Base-by-base conservation (phyloP, 2,797 vertebrate species). In the Hydrophis major region DNA sequence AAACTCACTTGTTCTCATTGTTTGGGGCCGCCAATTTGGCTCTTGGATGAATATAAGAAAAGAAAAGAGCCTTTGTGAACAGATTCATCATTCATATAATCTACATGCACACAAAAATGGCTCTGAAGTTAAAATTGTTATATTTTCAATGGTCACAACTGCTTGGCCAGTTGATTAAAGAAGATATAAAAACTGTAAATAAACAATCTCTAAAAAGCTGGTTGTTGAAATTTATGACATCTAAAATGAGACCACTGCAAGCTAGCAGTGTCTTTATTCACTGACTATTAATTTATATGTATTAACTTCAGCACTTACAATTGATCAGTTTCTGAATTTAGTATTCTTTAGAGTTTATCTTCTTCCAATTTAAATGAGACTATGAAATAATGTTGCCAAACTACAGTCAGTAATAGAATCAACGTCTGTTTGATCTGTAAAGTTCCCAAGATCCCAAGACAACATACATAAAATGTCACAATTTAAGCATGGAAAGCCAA, bases 1-100 rank as follows among this genome's bases (percentile, higher is more conserved):
- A 91, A 89, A 55, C 89, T 94, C 69, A 59, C 86, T 94, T 92
- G 93, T 57, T 90, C 66, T 60, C 83, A 90, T 90, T 92, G 88
- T 94, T 61, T 86, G 47, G 32, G 42, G 53, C 47, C 20, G 78
- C 28, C 88, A 89, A n/a, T 87, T 90, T 88, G 89, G 57, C 89
- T 92, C 91, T 88, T 37, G 32, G 57, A 88, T 4, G 89, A 88
- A 90, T 53, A 86, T 32, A 27, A 7, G 47, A 37, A 28, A 94
- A 94, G 86, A 94, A 94, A 90, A 60, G 86, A 12, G 25, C 37
- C 86, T 88, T 59, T 92, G 91, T 92, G 89, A 50, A 55, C 53
- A 78, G n/a, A 37, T 88, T 86, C 63, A 37, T 69, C 88, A 86
- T 56, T 93, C 87, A 74, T 66, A 47, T 57, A 90, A 89, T 61